Conservation (phyloP, 2,113 vertebrate species). For the Anguilla japonica region DNA sequence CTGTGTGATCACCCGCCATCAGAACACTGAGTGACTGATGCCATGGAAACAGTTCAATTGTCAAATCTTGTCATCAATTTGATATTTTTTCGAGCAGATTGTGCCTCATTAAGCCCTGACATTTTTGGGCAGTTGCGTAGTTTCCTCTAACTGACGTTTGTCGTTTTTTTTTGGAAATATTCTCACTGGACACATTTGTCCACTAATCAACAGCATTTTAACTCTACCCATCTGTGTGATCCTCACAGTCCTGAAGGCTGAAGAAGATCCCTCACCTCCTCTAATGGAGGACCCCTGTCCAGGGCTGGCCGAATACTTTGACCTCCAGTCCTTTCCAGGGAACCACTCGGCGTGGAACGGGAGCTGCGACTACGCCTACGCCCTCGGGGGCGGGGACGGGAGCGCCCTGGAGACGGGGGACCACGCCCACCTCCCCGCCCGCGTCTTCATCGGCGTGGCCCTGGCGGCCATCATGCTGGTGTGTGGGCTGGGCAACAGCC, state of each 20-base stretch:
- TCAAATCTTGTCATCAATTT: no score
- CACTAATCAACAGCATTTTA: neutral
- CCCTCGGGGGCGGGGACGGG: neutral
- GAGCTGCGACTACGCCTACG: constrained; percentile 37
- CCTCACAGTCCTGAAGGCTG: neutral
- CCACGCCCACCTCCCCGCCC: constrained; percentile 22
- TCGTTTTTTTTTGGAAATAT: no score
- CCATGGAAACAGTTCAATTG: no score
- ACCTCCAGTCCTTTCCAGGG: neutral
- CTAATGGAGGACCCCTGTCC: constrained; percentile 20
- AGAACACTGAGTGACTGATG: no score
- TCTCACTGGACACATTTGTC: no score
- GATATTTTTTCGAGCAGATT: no score
- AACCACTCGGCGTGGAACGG: constrained; percentile 23
- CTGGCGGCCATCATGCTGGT: constrained; percentile 36
- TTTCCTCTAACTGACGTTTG: no score
- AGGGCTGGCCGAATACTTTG: neutral
- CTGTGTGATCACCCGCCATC: no score
- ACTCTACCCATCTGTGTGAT: neutral
- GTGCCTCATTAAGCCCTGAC: no score
- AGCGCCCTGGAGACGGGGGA: constrained; percentile 10
- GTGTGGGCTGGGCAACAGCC: constrained; percentile 34
- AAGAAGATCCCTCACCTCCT: neutral
- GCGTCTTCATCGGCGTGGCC: constrained; percentile 35
- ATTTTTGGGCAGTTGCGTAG: no score